Percentiles rank a stretch among this genome's conserved stretches.
Evolutionary conservation across 2,888 invertebrate species (phyloP).

Genomic region (Cepaea hortensis): DNA sequence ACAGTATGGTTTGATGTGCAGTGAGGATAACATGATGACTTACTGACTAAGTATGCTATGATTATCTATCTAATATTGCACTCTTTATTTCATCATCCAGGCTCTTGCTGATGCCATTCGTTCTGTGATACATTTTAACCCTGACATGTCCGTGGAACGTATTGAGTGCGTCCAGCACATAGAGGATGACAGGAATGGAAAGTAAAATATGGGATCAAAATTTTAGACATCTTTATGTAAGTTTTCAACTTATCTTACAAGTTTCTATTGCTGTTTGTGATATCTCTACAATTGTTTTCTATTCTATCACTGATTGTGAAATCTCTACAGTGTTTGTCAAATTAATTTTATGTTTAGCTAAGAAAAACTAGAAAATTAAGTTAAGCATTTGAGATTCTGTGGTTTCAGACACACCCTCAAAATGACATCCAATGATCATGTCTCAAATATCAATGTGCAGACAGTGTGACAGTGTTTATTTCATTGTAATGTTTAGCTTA

Average conservation of each 20-base stretch:
- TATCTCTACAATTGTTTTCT: background rate
- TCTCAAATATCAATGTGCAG: too few relatives aligned
- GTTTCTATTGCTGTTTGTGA: background rate
- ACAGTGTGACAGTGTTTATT: too few relatives aligned
- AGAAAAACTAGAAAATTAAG: too few relatives aligned
- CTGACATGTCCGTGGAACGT: conserved; percentile 98
- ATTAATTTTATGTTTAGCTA: too few relatives aligned
- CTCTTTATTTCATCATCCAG: conserved; percentile 61
- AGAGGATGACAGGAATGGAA: conserved; percentile 60
- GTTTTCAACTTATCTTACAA: background rate
- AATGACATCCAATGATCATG: background rate
- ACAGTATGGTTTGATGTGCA: too few relatives aligned
- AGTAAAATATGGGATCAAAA: background rate
- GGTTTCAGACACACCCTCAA: background rate
- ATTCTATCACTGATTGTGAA: background rate
- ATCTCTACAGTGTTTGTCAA: too few relatives aligned
- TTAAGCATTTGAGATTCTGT: background rate
- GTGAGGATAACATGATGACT: too few relatives aligned
- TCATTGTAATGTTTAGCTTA: too few relatives aligned
- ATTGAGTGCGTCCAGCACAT: conserved; percentile 82
- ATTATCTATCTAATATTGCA: too few relatives aligned
- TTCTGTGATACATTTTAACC: conserved; percentile 98
- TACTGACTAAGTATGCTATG: too few relatives aligned
- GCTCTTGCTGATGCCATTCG: conserved; percentile 95
- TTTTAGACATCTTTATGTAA: conserved; percentile 15